These are phyloP conservation scores for Carlito syrichta DNA, from an alignment of 2,113 vertebrate species.

Conservation along the genomic window DNA sequence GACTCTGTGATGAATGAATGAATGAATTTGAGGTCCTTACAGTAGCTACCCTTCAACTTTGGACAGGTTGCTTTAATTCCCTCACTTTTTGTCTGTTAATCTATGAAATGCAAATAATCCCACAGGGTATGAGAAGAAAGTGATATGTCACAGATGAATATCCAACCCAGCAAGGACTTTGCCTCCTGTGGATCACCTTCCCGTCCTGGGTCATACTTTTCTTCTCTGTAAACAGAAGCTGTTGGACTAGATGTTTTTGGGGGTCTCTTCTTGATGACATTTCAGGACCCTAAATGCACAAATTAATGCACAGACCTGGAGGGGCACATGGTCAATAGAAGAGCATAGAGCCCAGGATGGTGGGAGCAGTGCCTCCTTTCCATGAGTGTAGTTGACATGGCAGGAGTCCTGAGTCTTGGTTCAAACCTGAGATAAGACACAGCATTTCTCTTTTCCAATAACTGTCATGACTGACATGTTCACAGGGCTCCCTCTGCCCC, in stretches of 20 bases:
- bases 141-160: accelerated
- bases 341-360: neutral
- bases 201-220: neutral
- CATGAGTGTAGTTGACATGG: accelerated
- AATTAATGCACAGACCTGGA: neutral
- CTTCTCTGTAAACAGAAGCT: accelerated
- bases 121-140: neutral
- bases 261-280: neutral
- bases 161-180: accelerated
- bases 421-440: neutral
- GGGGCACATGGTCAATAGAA: accelerated
- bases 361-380: accelerated
- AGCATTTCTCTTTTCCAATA: neutral
- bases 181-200: accelerated
- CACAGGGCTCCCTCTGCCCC: neutral
- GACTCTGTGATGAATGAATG: neutral
- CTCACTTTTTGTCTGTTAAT: neutral
- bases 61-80: neutral
- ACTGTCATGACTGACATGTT: neutral
- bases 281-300: neutral
- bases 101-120: neutral
- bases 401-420: neutral
- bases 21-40: neutral
- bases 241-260: accelerated
- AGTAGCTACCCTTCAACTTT: neutral